phyloP scores from a whole-genome alignment of 1,140 invertebrate genomes.

The Probaryconus sp. region DNA sequence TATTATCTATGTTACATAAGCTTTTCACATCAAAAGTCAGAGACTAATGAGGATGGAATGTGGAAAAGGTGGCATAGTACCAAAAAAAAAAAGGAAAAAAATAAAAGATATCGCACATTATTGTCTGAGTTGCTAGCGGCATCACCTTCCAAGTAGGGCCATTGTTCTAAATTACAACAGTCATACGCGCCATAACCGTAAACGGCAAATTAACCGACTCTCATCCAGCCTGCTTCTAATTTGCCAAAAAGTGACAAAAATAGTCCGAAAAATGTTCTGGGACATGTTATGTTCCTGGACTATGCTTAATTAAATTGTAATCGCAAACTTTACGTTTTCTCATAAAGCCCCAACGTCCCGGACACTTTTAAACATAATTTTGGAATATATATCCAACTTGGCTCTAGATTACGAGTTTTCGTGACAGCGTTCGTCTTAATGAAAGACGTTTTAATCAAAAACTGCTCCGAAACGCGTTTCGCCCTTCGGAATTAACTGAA shows the following conservation, averaged over 20 bases:
- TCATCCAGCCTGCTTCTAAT: conserved; percentile 17
- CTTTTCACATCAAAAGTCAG: too few relatives aligned
- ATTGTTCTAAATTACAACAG: conserved; percentile 37
- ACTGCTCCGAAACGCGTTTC: neutral
- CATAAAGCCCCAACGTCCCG: conserved; percentile 24
- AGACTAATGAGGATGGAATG: too few relatives aligned
- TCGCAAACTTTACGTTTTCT: conserved; percentile 34
- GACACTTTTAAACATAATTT: conserved; percentile 45
- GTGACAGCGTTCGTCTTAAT: conserved; percentile 35
- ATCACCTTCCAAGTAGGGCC: conserved; percentile 24
- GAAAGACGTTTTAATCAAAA: conserved; percentile 48
- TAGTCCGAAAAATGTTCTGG: conserved; percentile 22
- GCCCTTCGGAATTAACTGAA: neutral
- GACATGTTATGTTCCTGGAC: conserved; percentile 2
- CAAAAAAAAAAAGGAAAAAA: too few relatives aligned
- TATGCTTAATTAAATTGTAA: conserved; percentile 52
- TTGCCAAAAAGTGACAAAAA: conserved; percentile 40
- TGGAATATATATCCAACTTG: conserved; percentile 16
- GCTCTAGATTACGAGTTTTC: conserved; percentile 35
- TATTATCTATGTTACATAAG: too few relatives aligned
- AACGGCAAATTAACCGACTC: conserved; percentile 41
- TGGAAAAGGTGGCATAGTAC: too few relatives aligned
- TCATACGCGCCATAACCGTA: conserved; percentile 34
- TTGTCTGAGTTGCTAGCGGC: too few relatives aligned
- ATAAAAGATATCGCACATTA: too few relatives aligned